A percentile compares a stretch with the other conserved stretches of the same genome.
Evolutionary conservation across 2,113 vertebrate species (phyloP).

Genomic region (Macaca mulatta): DNA sequence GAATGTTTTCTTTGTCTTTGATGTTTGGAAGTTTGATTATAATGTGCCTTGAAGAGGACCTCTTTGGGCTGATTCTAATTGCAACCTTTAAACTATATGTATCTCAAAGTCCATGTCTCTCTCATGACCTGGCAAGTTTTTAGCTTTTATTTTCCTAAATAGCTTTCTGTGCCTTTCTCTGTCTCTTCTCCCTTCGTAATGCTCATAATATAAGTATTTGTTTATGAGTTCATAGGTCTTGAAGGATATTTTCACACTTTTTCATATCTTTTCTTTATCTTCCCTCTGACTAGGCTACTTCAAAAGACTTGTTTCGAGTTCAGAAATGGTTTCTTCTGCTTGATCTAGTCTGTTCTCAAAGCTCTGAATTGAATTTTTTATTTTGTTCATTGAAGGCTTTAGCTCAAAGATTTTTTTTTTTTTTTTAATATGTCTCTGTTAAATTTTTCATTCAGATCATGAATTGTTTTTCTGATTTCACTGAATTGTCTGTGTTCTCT

Average conservation of each 20-base stretch:
- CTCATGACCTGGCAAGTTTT: neutral
- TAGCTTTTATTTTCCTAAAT: neutral
- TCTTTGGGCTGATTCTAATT: neutral
- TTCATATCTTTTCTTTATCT: neutral
- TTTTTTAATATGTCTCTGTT: neutral
- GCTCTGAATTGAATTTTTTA: neutral
- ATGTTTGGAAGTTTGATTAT: neutral
- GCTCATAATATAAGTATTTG: neutral
- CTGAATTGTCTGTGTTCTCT: neutral
- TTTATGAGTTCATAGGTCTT: neutral
- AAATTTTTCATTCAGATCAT: neutral
- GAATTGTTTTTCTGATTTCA: neutral
- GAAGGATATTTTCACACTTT: neutral
- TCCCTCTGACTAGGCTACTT: neutral
- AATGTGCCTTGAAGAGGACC: neutral
- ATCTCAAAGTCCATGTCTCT: neutral
- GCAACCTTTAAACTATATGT: neutral
- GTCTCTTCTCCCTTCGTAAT: neutral
- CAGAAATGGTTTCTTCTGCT: neutral
- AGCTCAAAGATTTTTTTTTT: neutral
- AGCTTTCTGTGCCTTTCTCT: neutral
- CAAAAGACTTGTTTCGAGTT: neutral
- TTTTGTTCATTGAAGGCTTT: neutral
- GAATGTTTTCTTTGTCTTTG: neutral
- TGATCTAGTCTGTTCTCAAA: neutral